Evolutionary conservation across 2,797 vertebrate species (phyloP), one percentile per base, ranked within the genome.

Genomic region (Rhynchonycteris naso): DNA sequence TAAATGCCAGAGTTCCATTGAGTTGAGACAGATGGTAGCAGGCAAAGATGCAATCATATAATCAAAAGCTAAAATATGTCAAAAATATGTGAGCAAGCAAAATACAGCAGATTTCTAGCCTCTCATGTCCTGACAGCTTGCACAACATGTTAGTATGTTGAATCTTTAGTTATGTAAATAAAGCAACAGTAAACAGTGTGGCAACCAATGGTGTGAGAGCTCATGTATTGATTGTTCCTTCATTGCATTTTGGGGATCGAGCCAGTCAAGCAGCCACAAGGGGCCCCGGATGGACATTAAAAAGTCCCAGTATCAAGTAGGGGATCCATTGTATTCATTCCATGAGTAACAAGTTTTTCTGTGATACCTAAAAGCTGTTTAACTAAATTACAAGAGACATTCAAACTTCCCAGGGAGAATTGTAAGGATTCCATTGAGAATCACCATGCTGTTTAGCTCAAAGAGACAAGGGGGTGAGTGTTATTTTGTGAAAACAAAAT

Each of bases 41-140:
- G 98, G 97, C 97, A 98, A 98, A 98, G 97, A 98, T 97, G 98
- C 98, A 98, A 96, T 98, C 98, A 98, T 98, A 98, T 97, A 97
- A 98, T 98, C 98, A 97, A 98, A 98, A 98, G 97, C 98, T 98
- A 98, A 98, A 98, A 98, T 98, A 98, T 98, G 98, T 98, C 98
- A 98, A 96, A 98, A 98, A 98, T 98, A 98, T 98, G 98, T 98
- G 98, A 98, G 97, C 97, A 97, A 98, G 98, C 98, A 98, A 98
- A 98, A 98, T 97, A 98, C 71, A 97, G 97, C 98, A 91, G 97
- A 98, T 98, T 98, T 98, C 97, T 95, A 97, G 97, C 59, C 66
- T 98, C 97, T 97, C 95, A 95, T 98, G 98, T 98, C 98, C 97
- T 97, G 98, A 98, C 98, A 98, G 98, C 98, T 98, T 98, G 98